A percentile compares a stretch with the other conserved stretches of the same genome.
Conservation (phyloP, 2,113 vertebrate species). For the Callorhinus ursinus region DNA sequence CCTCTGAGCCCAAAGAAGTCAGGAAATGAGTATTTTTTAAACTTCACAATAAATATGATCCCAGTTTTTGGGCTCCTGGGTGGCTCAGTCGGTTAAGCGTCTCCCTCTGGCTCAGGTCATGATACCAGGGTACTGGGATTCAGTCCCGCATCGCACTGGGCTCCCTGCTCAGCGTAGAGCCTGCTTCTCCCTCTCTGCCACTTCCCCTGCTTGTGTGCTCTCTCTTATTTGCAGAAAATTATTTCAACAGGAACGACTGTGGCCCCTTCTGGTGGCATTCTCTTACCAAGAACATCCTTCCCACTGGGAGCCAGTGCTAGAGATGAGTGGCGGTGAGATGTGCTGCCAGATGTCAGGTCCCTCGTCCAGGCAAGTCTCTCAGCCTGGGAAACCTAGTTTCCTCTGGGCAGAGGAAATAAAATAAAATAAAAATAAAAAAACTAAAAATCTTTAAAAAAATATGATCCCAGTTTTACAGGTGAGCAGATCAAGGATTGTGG, state of each 20-base stretch:
- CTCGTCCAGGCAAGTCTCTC: background rate
- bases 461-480: background rate
- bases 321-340: accelerated
- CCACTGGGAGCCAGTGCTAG: background rate
- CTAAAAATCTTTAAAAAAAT: background rate
- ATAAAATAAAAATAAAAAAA: background rate
- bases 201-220: background rate
- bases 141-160: background rate
- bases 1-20: background rate
- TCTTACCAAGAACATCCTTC: background rate
- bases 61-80: background rate
- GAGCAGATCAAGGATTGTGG: background rate
- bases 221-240: background rate
- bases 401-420: no score
- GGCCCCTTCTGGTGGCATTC: background rate
- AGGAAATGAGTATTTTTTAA: background rate
- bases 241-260: accelerated
- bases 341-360: background rate
- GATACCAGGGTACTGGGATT: background rate
- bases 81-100: background rate
- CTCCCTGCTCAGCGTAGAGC: background rate
- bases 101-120: background rate
- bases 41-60: background rate
- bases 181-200: background rate
- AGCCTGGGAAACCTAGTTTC: accelerated